Base-by-base conservation (phyloP, 1,140 invertebrate species). In the Bombus balteatus region DNA sequence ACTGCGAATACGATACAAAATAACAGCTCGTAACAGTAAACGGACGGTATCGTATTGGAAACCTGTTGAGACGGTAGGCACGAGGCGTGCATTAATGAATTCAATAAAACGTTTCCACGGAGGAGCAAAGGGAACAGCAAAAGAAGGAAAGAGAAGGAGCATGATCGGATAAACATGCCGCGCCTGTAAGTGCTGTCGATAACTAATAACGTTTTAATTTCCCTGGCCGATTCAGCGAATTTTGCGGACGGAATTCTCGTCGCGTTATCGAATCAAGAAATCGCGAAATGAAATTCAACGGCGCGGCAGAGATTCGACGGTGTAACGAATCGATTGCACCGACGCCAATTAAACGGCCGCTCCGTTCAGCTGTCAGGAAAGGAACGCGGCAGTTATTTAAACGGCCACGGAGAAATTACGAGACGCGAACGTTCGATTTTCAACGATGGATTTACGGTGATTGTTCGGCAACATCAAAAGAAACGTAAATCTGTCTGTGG, bases 391-490 rank as follows among this genome's bases (percentile, higher is more conserved):
- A 53, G 32, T 82, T 75, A 75, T 75, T 66, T 53, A 75, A 65
- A 75, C 81, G 32, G 39, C 32, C 72, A 28, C 8, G 53, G 59
- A 75, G 68, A 66, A 75, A 82, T 82, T 66, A 66, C 53, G 53
- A 41, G 57, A 74, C 80, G 39, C 39, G 39, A 15, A 65, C 70
- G 47, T 73, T 82, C 70, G 80, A 82, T 73, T 74, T 28, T 74
- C 70, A 39, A 28, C 70, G 80, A 82, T 65, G 57, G 59, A 82
- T 82, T 82, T 82, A 82, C 72, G 37, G 15, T 8, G 59, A 82
- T 75, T 65, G 71, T 82, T 82, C 57, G 57, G 81, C 70, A 82
- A 82, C 71, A 74, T 82, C 80, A 82, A 82, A 82, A 73, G 80
- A 62, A 73, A 62, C 70, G 25, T 74, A 43, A 74, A 74, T 65